Evolutionary conservation across 1,140 invertebrate species (phyloP).

Genomic region (Drosophila insularis): DNA sequence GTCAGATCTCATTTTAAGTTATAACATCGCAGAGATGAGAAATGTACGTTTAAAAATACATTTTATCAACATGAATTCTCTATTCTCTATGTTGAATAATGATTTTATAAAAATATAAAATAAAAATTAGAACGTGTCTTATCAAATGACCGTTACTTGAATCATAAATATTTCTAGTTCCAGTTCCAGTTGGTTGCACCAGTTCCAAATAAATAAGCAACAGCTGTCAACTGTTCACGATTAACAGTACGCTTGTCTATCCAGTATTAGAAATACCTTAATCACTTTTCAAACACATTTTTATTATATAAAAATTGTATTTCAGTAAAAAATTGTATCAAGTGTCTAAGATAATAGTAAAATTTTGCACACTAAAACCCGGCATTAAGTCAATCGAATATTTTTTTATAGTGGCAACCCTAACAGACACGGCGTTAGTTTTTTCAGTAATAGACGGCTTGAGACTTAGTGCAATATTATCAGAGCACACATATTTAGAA

Average conservation of each 20-base stretch:
- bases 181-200: no score
- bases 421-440: not conserved
- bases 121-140: no score
- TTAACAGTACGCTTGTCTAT: no score
- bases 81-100: not conserved
- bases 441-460: slow-evolving; percentile 40
- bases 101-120: no score
- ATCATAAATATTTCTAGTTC: no score
- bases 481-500: slow-evolving; percentile 56
- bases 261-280: no score
- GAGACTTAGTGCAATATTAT: slow-evolving; percentile 62
- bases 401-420: not conserved
- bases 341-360: not conserved
- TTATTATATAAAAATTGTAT: no score
- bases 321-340: not conserved
- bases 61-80: not conserved
- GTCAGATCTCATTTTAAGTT: not conserved
- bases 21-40: not conserved
- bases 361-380: not conserved
- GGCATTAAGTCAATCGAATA: not conserved
- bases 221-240: no score
- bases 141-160: no score
- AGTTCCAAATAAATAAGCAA: no score
- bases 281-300: no score
- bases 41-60: not conserved